Conservation (phyloP, 2,888 invertebrate genomes). For the Agrotis segetum region DNA sequence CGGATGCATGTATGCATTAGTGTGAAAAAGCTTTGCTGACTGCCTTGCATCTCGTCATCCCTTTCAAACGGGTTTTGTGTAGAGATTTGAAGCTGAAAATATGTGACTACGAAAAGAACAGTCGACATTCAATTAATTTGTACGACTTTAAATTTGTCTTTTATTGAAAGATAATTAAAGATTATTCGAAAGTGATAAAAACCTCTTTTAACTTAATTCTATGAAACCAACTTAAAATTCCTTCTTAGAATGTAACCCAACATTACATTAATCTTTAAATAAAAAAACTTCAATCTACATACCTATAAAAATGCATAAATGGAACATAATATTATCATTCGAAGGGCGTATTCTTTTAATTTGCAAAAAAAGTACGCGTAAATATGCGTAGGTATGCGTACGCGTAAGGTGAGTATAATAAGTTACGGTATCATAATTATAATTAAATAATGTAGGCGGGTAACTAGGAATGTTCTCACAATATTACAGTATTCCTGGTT, state of each 20-base stretch:
- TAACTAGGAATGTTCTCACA: background rate
- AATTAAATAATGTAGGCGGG: background rate
- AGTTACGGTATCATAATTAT: background rate
- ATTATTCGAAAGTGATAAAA: background rate
- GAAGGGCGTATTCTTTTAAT: too few species aligned
- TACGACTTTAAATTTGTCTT: background rate
- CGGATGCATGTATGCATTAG: conserved; percentile 14
- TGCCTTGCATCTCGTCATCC: conserved; percentile 4
- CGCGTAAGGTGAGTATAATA: background rate
- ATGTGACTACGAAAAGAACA: background rate
- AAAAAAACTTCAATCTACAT: too few species aligned
- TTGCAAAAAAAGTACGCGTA: too few species aligned
- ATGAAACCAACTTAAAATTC: background rate
- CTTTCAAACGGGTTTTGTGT: background rate
- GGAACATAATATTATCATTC: too few species aligned
- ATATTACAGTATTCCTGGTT: background rate
- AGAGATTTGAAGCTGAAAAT: background rate
- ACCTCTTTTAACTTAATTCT: background rate
- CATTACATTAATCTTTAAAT: too few species aligned
- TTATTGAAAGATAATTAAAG: background rate
- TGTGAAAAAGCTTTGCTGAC: conserved; percentile 8
- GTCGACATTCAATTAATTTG: background rate
- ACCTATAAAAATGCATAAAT: too few species aligned
- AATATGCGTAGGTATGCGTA: too few species aligned
- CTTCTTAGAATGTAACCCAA: too few species aligned